Percentiles rank a stretch among this genome's conserved stretches.
phyloP scores from a whole-genome alignment of 2,888 invertebrate species.

The Phalera bucephala region DNA sequence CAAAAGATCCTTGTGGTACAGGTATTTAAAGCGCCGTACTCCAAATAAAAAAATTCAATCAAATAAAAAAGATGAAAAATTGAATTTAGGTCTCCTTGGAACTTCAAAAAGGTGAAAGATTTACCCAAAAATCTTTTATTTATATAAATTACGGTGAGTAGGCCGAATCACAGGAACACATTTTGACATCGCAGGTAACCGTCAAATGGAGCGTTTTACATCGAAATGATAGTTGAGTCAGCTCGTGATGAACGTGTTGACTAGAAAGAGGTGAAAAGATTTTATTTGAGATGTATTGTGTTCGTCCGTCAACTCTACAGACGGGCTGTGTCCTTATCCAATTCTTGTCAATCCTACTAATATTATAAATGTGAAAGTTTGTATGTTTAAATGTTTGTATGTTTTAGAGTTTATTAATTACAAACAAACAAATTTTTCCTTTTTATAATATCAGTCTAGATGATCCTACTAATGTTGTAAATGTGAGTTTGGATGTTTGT shows the following conservation, averaged over 20 bases:
- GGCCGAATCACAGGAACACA: slow-evolving; percentile 5
- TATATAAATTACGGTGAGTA: not conserved
- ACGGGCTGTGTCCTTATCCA: too few species aligned
- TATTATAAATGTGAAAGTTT: too few species aligned
- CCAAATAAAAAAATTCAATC: not conserved
- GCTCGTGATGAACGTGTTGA: slow-evolving; percentile 7
- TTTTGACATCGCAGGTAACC: slow-evolving; percentile 14
- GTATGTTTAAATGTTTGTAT: too few species aligned
- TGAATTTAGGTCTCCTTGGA: not conserved
- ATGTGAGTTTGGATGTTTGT: too few species aligned
- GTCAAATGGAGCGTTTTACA: slow-evolving; percentile 26
- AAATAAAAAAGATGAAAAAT: not conserved
- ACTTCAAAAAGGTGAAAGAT: not conserved
- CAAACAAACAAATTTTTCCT: too few species aligned
- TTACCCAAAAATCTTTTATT: not conserved
- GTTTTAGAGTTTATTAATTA: too few species aligned
- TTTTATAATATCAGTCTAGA: too few species aligned
- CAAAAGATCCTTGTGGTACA: too few species aligned
- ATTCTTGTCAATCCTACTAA: too few species aligned
- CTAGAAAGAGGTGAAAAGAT: not conserved
- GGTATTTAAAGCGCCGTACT: not conserved
- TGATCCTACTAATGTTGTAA: too few species aligned
- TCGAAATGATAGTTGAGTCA: slow-evolving; percentile 25
- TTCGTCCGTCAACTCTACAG: too few species aligned
- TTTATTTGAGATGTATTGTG: too few species aligned